Evolutionary conservation across 2,888 invertebrate species (phyloP), one percentile per base, ranked within the genome.

Genomic region (Heliconius ismenius): DNA sequence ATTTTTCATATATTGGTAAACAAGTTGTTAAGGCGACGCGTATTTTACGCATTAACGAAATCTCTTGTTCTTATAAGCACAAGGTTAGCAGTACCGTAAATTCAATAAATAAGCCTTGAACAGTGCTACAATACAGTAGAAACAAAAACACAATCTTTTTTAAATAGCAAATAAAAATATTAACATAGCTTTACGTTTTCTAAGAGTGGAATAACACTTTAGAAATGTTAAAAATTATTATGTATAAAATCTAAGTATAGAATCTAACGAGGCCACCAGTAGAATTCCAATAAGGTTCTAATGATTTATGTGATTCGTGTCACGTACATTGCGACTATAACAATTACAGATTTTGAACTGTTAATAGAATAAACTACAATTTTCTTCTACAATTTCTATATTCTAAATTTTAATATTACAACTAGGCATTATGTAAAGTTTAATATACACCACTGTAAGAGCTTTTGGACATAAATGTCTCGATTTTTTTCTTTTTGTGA

Each of bases 291-390:
- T 73, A 63, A 73, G 60, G 26, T 65, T 26, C 26, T 26, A 73
- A 74, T 32, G 15, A 65, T 54, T 54, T 64, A 65, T 65, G 65
- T 64, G 32, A 58, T 70, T 70, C 58, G n/a, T 58, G 58, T 58
- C 67, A 67, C 39, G 67, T 43, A 15, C 6, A 39, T 67, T 67
- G 67, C 32, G 58, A 58, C 65, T 72, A 32, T 49, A 75, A 78
- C 76, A 72, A 39, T 76, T 69, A 76, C 74, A 74, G 74, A 78
- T 72, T 70, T 76, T 2, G 60, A 36, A 67, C 65, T 72, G 62
- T 76, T 70, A 76, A 72, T 76, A 74, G 70, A 75, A 76, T 78
- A 36, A 26, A 65, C 63, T 54, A 72, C 15, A 72, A 75, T 75
- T n/a, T 72, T 39, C 36, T 15, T 39, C 0, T 69, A 62, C n/a